Evolutionary conservation across 2,113 vertebrate species (phyloP).

Genomic region (Paralichthys olivaceus): DNA sequence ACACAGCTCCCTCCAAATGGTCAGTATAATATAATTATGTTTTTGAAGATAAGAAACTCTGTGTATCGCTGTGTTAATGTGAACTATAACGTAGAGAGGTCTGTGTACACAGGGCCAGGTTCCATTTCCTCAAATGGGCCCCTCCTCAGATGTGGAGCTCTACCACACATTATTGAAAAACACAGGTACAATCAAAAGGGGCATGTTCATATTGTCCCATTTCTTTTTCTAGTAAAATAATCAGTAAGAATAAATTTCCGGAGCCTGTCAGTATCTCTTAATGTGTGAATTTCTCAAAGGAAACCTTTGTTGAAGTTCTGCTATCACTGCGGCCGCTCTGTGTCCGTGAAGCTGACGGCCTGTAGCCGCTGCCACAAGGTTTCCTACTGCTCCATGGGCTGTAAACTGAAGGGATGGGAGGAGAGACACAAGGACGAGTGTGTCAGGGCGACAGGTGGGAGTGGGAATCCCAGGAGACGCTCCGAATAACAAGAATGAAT

Average conservation of each 20-base stretch:
- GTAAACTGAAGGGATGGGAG: conserved; percentile 83
- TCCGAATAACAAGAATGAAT: too few species aligned
- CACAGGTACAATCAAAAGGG: conserved; percentile 21
- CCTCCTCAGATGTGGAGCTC: not conserved
- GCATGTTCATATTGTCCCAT: not conserved
- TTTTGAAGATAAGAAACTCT: not conserved
- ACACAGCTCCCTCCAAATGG: not conserved
- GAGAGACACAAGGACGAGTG: conserved; percentile 85
- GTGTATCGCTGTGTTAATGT: not conserved
- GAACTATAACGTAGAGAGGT: not conserved
- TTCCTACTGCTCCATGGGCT: conserved; percentile 85
- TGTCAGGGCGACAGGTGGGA: conserved; percentile 58
- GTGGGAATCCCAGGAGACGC: too few species aligned
- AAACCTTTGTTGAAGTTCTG: conserved; percentile 84
- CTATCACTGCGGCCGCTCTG: conserved; percentile 85
- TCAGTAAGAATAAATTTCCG: not conserved
- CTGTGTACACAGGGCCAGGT: not conserved
- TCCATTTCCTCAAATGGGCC: conserved; percentile 5
- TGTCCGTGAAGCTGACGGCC: conserved; percentile 75
- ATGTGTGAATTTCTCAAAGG: conserved; percentile 57
- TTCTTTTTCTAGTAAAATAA: not conserved
- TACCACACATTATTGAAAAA: not conserved
- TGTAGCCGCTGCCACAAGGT: conserved; percentile 83
- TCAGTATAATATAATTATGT: conserved; percentile 18
- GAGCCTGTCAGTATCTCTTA: not conserved